These are phyloP conservation scores for Nannoperca obscura DNA, from an alignment of 2,797 vertebrate genomes.

Conservation along the genomic window DNA sequence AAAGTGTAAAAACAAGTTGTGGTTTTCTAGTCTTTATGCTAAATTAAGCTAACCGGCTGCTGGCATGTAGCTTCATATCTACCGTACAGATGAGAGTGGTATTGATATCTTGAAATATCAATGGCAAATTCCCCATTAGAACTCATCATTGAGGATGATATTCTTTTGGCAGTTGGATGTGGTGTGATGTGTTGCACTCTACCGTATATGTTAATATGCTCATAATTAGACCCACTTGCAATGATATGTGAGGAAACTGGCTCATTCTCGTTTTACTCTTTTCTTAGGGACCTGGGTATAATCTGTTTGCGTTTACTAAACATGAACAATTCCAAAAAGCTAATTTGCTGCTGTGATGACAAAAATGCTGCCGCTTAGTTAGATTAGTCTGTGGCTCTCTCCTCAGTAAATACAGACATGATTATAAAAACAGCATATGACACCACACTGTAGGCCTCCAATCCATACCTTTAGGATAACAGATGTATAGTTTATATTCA, in stretches of 20 bases:
- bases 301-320: neutral
- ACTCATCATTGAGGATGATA: neutral
- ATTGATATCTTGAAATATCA: neutral
- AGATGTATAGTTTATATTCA: neutral
- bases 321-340: neutral
- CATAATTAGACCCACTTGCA: neutral
- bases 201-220: neutral
- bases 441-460: neutral
- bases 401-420: neutral
- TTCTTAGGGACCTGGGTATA: neutral
- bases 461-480: neutral
- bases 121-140: neutral
- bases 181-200: neutral
- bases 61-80: neutral
- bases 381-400: conserved; percentile 1
- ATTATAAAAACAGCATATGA: neutral
- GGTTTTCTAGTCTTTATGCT: neutral
- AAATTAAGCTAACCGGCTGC: neutral
- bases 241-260: neutral
- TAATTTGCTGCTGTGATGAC: conserved; percentile 1
- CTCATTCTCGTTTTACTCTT: neutral
- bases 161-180: neutral
- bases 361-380: neutral
- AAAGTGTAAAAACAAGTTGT: neutral
- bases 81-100: neutral